Percentiles rank a stretch among this genome's conserved stretches.
phyloP scores from a whole-genome alignment of 2,888 invertebrate genomes.

The Clunio marinus region DNA sequence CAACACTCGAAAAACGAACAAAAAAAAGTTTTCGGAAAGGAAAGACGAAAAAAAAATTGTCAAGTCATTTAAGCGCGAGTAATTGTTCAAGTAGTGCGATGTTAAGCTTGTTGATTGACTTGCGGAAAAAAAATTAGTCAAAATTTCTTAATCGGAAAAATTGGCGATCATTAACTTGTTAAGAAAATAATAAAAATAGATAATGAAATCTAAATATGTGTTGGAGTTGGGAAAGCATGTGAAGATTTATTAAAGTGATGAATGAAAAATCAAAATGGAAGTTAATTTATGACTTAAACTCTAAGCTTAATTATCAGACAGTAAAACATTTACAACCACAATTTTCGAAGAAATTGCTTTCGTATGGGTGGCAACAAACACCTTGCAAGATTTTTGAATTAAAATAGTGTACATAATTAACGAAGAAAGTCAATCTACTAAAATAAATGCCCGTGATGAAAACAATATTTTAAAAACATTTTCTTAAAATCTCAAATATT shows the following conservation, averaged over 20 bases:
- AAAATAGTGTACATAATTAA: too few relatives aligned
- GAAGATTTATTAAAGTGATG: conserved; percentile 30
- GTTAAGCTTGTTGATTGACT: not conserved
- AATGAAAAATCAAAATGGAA: conserved; percentile 24
- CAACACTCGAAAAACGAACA: not conserved
- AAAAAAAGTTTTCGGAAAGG: not conserved
- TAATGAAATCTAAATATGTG: not conserved
- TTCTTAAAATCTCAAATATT: too few relatives aligned
- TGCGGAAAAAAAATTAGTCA: not conserved
- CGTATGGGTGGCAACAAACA: too few relatives aligned
- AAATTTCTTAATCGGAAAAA: not conserved
- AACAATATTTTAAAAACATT: too few relatives aligned
- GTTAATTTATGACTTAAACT: conserved; percentile 2
- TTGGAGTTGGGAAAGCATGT: not conserved
- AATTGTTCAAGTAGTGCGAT: conserved; percentile 7
- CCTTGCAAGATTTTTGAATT: too few relatives aligned
- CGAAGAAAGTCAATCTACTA: too few relatives aligned
- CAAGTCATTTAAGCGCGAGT: conserved; percentile 11
- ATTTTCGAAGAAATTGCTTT: too few relatives aligned
- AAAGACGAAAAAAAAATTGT: not conserved
- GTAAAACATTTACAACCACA: too few relatives aligned
- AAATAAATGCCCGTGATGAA: too few relatives aligned
- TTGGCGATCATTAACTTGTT: not conserved
- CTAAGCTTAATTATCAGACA: not conserved
- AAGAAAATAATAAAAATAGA: not conserved